A percentile compares a stretch with the other conserved stretches of the same genome.
Conservation (phyloP, 2,888 invertebrate species). For the Harpagoxenus sublaevis region DNA sequence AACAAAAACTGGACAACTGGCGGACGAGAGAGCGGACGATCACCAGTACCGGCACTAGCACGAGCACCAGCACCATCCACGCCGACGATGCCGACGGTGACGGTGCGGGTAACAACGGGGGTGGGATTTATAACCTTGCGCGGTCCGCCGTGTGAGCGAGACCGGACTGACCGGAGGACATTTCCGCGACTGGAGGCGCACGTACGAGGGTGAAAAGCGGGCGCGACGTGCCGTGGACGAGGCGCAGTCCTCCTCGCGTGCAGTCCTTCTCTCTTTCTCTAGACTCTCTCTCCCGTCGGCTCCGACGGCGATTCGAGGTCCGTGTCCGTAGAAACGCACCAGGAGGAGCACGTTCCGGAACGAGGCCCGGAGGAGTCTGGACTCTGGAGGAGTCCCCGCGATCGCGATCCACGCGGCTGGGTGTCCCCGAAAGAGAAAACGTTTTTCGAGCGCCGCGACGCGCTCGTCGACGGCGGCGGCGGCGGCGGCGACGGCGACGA, state of each 20-base stretch:
- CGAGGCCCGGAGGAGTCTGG: constrained; percentile 12
- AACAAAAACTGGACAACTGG: constrained; percentile 20
- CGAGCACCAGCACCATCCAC: constrained; percentile 17
- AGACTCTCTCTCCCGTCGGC: background rate
- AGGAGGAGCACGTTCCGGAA: constrained; percentile 40
- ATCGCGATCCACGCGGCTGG: background rate
- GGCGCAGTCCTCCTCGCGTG: constrained; percentile 7
- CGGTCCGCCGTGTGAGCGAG: constrained; percentile 61
- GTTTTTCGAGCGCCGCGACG: constrained; percentile 36
- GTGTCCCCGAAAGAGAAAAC: constrained; percentile 12
- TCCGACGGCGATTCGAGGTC: background rate
- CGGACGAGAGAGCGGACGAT: background rate
- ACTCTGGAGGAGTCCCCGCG: background rate
- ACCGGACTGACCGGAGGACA: constrained; percentile 45
- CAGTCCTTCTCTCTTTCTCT: background rate
- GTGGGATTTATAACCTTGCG: constrained; percentile 64
- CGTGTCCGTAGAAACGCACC: background rate
- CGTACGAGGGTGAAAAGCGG: constrained; percentile 28
- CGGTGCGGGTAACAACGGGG: constrained; percentile 61
- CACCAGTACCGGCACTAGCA: constrained; percentile 46
- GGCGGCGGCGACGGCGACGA: constrained; percentile 58
- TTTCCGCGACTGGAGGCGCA: constrained; percentile 49
- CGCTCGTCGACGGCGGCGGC: constrained; percentile 45
- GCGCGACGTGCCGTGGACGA: constrained; percentile 32
- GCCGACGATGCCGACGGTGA: constrained; percentile 45